phyloP scores from a whole-genome alignment of 2,113 vertebrate genomes.

The Mustela lutreola region DNA sequence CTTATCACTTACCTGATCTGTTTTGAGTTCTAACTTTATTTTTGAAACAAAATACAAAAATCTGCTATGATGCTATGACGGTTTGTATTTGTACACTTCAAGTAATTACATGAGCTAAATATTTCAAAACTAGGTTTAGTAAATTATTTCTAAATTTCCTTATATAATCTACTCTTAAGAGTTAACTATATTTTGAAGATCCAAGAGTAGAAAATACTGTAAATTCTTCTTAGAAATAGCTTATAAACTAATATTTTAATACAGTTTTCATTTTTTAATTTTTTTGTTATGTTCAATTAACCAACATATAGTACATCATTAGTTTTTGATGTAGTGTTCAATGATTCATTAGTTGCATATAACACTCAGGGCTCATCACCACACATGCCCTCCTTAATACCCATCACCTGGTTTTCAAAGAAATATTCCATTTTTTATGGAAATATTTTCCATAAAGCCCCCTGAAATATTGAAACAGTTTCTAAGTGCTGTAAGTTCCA shows the following conservation, averaged over 20 bases:
- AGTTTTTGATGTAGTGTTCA: background rate
- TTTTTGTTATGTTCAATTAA: background rate
- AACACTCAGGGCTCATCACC: background rate
- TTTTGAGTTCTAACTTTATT: background rate
- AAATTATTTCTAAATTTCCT: background rate
- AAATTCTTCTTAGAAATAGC: background rate
- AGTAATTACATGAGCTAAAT: background rate
- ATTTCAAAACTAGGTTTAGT: background rate
- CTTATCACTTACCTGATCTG: background rate
- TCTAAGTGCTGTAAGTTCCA: background rate
- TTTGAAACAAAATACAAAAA: background rate
- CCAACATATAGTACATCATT: background rate
- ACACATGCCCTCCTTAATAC: background rate
- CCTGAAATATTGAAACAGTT: background rate
- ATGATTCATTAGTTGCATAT: background rate
- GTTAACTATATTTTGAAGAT: background rate
- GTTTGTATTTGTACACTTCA: background rate
- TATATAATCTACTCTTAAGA: background rate
- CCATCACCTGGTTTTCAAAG: background rate
- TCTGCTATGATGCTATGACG: background rate
- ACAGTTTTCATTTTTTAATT: background rate
- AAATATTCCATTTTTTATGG: background rate
- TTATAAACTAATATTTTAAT: conserved; percentile 2
- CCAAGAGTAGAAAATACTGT: background rate
- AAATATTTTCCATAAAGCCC: conserved; percentile 1